phyloP scores from a whole-genome alignment of 1,140 invertebrate species.

The Centruroides sculpturatus region DNA sequence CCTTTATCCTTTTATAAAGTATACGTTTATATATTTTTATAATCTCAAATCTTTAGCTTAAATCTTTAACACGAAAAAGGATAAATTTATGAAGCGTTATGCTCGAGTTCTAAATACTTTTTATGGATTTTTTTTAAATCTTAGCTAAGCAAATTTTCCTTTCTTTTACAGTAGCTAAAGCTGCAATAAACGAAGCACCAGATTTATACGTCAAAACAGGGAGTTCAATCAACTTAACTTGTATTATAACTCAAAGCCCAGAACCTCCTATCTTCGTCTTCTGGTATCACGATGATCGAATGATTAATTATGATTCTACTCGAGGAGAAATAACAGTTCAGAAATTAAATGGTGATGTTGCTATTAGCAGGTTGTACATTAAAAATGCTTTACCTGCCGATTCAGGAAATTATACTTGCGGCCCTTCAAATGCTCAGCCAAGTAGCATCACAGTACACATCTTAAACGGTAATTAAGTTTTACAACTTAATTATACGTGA shows the following conservation, averaged over 20 bases:
- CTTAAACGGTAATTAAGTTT: slow-evolving; percentile 51
- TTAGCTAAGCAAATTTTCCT: not conserved
- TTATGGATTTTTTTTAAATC: no score
- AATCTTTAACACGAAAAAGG: no score
- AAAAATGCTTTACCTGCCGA: slow-evolving; percentile 29
- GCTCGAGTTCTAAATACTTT: no score
- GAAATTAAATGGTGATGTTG: not conserved
- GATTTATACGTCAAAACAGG: slow-evolving; percentile 80
- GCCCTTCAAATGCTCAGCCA: slow-evolving; percentile 60
- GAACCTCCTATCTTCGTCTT: slow-evolving; percentile 84
- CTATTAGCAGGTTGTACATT: not conserved
- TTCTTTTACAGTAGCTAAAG: slow-evolving; percentile 58
- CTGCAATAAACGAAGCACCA: slow-evolving; percentile 72
- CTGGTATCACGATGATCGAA: slow-evolving; percentile 49
- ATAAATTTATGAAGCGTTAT: no score
- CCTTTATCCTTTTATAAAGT: no score
- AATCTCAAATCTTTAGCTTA: no score
- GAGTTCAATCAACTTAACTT: slow-evolving; percentile 85
- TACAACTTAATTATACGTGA: no score
- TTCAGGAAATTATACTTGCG: slow-evolving; percentile 75
- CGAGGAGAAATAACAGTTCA: slow-evolving; percentile 6
- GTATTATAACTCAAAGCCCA: slow-evolving; percentile 73
- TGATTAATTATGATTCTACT: slow-evolving; percentile 22
- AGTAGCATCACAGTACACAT: slow-evolving; percentile 59
- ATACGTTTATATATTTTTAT: no score